Evolutionary conservation across 2,113 vertebrate genomes (phyloP).

Genomic region (Anser brachyrhynchus): DNA sequence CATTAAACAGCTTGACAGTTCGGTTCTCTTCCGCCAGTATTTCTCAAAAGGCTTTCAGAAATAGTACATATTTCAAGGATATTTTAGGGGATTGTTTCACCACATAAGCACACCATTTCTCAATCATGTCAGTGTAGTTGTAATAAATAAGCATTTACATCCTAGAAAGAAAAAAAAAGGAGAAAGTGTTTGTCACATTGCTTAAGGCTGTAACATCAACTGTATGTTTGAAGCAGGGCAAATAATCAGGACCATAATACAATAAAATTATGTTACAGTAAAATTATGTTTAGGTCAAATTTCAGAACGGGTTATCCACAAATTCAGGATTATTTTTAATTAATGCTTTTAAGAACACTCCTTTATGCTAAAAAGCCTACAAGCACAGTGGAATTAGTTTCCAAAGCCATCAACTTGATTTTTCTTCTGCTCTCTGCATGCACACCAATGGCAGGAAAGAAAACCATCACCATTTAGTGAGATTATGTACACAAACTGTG

Average conservation of each 20-base stretch:
- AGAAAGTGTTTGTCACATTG: background rate
- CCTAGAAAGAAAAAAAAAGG: slow-evolving; percentile 64
- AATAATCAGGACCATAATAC: background rate
- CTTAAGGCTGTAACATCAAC: background rate
- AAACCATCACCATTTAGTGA: background rate
- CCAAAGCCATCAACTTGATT: background rate
- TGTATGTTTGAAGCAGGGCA: background rate
- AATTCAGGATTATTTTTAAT: background rate
- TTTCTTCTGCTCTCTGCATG: background rate
- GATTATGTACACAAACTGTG: background rate
- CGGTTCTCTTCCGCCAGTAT: slow-evolving; percentile 69
- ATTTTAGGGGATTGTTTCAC: slow-evolving; percentile 56
- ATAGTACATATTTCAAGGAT: slow-evolving; percentile 45
- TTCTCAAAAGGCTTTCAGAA: slow-evolving; percentile 68
- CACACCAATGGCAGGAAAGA: background rate
- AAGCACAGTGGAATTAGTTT: background rate
- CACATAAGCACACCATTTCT: slow-evolving; percentile 46
- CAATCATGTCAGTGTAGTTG: slow-evolving; percentile 81
- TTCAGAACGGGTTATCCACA: background rate
- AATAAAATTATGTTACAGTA: background rate
- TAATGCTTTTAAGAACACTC: background rate
- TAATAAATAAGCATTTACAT: slow-evolving; percentile 88
- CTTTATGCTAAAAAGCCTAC: background rate
- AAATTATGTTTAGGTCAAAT: background rate
- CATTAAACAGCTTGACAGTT: slow-evolving; percentile 70